Evolutionary conservation across 2,888 invertebrate species (phyloP).

Genomic region (Ophion ventricosus): DNA sequence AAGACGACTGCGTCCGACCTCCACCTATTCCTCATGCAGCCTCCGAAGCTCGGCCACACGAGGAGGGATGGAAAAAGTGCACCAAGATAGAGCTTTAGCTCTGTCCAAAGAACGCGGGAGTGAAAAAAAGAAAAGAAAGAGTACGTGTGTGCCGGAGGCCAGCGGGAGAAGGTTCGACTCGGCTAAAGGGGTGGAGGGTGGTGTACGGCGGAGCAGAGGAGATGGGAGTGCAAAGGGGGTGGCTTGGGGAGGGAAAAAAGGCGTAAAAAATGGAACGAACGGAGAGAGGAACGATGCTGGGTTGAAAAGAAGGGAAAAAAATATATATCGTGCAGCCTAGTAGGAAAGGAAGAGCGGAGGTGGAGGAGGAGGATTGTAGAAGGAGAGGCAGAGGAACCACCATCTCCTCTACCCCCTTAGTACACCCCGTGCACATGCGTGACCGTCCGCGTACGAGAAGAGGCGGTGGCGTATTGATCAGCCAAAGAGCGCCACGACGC

Average conservation of each 20-base stretch:
- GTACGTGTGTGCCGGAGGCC: conserved; percentile 37
- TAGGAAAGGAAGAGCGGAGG: conserved; percentile 65
- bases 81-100: conserved; percentile 54
- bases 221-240: conserved; percentile 54
- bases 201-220: conserved; percentile 65
- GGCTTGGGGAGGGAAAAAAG: conserved; percentile 67
- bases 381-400: conserved; percentile 60
- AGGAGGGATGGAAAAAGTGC: conserved; percentile 45
- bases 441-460: conserved; percentile 82
- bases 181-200: conserved; percentile 58
- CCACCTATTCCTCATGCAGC: conserved; percentile 51
- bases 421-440: conserved; percentile 82
- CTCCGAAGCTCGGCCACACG: conserved; percentile 50
- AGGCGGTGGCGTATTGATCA: conserved; percentile 82
- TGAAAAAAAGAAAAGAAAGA: conserved; percentile 59
- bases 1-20: conserved; percentile 36
- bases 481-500: conserved; percentile 83
- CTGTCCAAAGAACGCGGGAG: conserved; percentile 52
- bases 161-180: conserved; percentile 30
- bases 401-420: conserved; percentile 44
- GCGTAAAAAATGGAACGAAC: conserved; percentile 79
- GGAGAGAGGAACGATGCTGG: conserved; percentile 69
- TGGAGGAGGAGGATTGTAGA: conserved; percentile 50
- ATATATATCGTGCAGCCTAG: conserved; percentile 68
- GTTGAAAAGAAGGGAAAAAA: conserved; percentile 68